These are phyloP conservation scores for Tapirus indicus DNA, from an alignment of 2,797 vertebrate species.

Conservation along the genomic window DNA sequence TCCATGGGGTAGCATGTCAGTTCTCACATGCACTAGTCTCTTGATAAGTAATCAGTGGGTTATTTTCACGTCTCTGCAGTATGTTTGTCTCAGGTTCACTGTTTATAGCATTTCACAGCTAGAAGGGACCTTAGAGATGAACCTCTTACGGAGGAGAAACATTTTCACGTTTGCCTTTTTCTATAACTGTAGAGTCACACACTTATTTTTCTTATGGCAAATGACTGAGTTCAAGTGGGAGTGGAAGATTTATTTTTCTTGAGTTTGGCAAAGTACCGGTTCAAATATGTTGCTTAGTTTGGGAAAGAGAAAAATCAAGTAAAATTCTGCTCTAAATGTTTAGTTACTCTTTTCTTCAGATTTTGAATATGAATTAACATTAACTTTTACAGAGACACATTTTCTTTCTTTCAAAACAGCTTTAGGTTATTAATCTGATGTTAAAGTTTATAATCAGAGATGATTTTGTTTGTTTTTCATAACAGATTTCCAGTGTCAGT, in stretches of 20 bases:
- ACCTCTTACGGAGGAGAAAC: background rate
- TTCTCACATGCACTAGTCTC: background rate
- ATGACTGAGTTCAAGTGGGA: background rate
- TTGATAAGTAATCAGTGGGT: background rate
- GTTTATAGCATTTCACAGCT: background rate
- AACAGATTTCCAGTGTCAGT: conserved; percentile 56
- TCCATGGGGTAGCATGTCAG: background rate
- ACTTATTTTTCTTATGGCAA: background rate
- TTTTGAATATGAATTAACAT: background rate
- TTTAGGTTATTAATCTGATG: conserved; percentile 77
- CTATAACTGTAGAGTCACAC: background rate
- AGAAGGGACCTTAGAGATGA: background rate
- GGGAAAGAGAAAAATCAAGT: background rate
- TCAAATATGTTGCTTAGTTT: background rate
- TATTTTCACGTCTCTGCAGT: background rate
- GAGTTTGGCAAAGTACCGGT: background rate
- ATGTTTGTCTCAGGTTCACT: background rate
- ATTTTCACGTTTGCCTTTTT: background rate
- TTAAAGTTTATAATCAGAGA: conserved; percentile 76
- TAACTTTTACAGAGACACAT: conserved; percentile 32
- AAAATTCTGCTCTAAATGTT: conserved; percentile 12
- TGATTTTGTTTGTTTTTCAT: conserved; percentile 70
- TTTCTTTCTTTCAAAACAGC: conserved; percentile 62
- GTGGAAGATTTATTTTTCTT: background rate
- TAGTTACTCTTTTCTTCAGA: conserved; percentile 10